These are phyloP conservation scores for Aphelenchoides fujianensis DNA, from an alignment of 1,140 invertebrate species.

Conservation along the genomic window DNA sequence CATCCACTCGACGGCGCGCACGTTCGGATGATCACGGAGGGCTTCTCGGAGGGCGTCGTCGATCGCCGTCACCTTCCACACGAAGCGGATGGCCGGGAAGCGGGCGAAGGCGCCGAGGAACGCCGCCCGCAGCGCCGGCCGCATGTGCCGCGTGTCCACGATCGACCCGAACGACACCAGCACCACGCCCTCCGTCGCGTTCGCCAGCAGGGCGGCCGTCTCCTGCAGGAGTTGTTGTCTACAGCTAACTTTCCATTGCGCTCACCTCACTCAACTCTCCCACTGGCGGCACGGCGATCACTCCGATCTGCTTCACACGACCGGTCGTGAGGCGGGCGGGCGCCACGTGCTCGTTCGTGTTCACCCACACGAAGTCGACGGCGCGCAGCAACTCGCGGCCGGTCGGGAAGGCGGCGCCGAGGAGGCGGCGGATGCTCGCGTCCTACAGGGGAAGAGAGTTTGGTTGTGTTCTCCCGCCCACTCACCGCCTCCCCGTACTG, in stretches of 20 bases:
- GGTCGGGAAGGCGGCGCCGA: constrained; percentile 32
- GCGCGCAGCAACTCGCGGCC: constrained; percentile 16
- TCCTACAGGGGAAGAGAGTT: too few species aligned
- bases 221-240: constrained; percentile 10
- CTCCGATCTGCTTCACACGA: constrained; percentile 44
- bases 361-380: constrained; percentile 31
- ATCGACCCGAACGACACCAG: constrained; percentile 29
- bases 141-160: constrained; percentile 26
- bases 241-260: background rate
- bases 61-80: constrained; percentile 33
- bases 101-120: constrained; percentile 30
- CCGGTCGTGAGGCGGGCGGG: constrained; percentile 25
- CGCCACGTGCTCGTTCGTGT: constrained; percentile 43
- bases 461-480: background rate
- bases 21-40: background rate
- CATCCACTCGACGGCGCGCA: constrained; percentile 3
- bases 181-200: constrained; percentile 26
- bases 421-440: background rate
- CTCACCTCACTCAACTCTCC: constrained; percentile 9
- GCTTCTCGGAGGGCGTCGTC: background rate
- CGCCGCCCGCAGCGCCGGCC: background rate
- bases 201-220: constrained; percentile 10
- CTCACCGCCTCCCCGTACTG: background rate
- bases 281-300: constrained; percentile 7
- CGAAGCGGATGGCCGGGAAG: constrained; percentile 34